These are phyloP conservation scores for Ibidorhyncha struthersii DNA, from an alignment of 2,113 vertebrate genomes.

Conservation along the genomic window DNA sequence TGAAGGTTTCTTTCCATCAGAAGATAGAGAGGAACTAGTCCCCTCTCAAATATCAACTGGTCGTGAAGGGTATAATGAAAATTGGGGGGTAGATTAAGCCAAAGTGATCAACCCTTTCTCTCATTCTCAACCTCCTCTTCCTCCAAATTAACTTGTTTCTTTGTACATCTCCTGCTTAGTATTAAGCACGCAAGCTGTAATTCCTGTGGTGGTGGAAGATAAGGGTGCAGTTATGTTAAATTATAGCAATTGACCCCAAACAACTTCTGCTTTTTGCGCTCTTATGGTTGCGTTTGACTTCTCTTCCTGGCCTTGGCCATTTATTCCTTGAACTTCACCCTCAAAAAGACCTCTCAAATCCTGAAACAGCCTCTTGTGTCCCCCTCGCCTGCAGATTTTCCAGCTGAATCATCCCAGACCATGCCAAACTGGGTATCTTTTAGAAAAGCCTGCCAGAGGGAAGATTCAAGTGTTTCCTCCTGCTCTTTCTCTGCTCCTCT, in stretches of 20 bases:
- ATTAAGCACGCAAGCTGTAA: background rate
- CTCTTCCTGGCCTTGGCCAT: background rate
- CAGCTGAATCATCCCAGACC: slow-evolving; percentile 10
- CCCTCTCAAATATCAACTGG: background rate
- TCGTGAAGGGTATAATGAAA: background rate
- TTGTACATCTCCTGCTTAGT: background rate
- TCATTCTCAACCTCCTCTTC: background rate
- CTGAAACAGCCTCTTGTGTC: background rate
- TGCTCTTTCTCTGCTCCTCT: rapidly evolving
- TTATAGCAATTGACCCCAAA: background rate
- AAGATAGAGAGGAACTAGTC: background rate
- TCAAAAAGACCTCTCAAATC: background rate
- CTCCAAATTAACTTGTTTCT: background rate
- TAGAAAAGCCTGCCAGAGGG: background rate
- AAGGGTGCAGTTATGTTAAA: background rate
- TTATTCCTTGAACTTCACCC: background rate
- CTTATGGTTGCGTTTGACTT: background rate
- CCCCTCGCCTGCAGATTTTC: background rate
- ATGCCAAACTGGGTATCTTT: background rate
- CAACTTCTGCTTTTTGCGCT: background rate
- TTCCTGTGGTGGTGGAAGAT: background rate
- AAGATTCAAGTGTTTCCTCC: background rate
- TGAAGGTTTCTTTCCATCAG: background rate
- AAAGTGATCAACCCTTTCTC: background rate
- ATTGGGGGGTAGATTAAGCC: background rate